These are phyloP conservation scores for Yasuhikotakia modesta DNA, from an alignment of 2,797 vertebrate genomes.

Conservation along the genomic window DNA sequence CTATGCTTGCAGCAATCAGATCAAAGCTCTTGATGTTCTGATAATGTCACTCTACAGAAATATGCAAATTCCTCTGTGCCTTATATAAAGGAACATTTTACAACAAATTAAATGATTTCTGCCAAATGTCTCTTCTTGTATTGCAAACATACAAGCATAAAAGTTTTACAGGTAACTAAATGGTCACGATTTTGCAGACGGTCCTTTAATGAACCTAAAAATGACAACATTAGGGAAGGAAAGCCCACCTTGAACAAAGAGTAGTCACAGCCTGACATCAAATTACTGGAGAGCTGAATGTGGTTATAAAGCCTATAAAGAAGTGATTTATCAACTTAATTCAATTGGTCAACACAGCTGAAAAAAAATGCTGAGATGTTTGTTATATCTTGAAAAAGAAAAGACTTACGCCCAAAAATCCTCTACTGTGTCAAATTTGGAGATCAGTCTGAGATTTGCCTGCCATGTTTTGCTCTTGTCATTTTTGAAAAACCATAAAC, in stretches of 20 bases:
- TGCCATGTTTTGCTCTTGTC: constrained; percentile 99
- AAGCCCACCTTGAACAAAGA: constrained; percentile 94
- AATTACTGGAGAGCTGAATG: constrained; percentile 97
- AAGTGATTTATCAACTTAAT: constrained; percentile 30
- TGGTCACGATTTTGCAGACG: too few species aligned
- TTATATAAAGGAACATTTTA: not conserved
- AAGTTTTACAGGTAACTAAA: not conserved
- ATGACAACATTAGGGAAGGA: not conserved
- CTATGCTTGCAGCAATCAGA: not conserved
- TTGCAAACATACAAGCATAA: not conserved
- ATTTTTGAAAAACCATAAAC: constrained; percentile 99
- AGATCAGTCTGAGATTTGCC: constrained; percentile 97
- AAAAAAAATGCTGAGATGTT: not conserved
- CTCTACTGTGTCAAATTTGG: constrained; percentile 98
- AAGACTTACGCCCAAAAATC: constrained; percentile 98
- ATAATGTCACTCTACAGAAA: not conserved
- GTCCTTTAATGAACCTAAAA: not conserved
- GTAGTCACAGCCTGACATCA: constrained; percentile 98
- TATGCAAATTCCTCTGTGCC: not conserved
- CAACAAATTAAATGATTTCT: not conserved
- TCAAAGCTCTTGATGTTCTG: not conserved
- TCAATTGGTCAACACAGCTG: not conserved
- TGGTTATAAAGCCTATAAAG: constrained; percentile 93
- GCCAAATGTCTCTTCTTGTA: not conserved
- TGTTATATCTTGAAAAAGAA: constrained; percentile 1